Base-by-base conservation (phyloP, 2,797 vertebrate species). In the Margarornis squamiger region DNA sequence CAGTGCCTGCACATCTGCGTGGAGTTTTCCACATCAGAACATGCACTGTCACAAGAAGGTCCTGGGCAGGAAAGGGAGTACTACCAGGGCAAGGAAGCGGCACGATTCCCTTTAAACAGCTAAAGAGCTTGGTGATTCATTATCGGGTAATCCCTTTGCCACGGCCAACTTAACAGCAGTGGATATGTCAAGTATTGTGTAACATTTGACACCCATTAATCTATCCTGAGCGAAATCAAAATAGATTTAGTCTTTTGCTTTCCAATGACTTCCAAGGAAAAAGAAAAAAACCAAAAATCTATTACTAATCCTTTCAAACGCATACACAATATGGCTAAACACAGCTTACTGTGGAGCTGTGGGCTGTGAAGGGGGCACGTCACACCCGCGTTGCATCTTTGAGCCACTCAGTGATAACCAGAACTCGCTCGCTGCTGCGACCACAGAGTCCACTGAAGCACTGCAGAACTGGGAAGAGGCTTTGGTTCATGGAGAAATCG, bases 61-160 rank as follows among this genome's bases (percentile, higher is more conserved):
- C 71, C 86, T 48, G 27, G 88, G 92, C 68, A 93, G 71, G 49
- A 62, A 38, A 62, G 32, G 36, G 84, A 57, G 86, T n/a, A 55
- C 72, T 70, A 66, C 73, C 65, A 59, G 54, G 43, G 91, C 34
- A 72, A 45, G 58, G 81, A 95, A 96, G 76, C 41, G 26, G 62
- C 62, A 83, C 4, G 17, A 89, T 59, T 78, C 58, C 68, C 67
- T 88, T 59, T 62, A 90, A 94, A 94, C 10, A 18, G 88, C 93
- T 95, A 73, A 81, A 90, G 72, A 92, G 76, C 63, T 92, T 38
- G 62, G 62, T 65, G 88, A 94, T 86, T 95, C 85, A 96, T 86
- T 94, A 86, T 70, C 29, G 34, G 73, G 82, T 92, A 93, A 95
- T 96, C 94, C 95, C 88, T 96, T 92, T 94, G 93, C 71, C 91